Conservation (phyloP, 2,113 vertebrate genomes). For the Neogobius melanostomus region DNA sequence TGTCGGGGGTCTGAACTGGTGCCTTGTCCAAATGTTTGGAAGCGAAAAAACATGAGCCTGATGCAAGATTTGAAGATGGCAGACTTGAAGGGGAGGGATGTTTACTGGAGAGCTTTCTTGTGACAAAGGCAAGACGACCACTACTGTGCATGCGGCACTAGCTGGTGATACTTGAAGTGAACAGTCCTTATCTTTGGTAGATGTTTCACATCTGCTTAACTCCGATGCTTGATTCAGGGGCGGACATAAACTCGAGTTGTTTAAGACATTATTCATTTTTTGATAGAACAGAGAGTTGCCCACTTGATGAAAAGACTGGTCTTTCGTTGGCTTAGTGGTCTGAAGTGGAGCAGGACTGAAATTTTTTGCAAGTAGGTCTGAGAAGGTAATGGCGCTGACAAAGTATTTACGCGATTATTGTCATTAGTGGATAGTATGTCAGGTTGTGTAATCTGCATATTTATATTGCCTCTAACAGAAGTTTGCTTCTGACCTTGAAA, state of each 20-base stretch:
- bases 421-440: background rate
- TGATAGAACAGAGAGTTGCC: background rate
- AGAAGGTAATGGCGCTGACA: background rate
- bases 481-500: background rate
- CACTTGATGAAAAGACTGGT: background rate
- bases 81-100: background rate
- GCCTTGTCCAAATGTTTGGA: background rate
- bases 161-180: slow-evolving; percentile 1
- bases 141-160: slow-evolving; percentile 41
- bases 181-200: background rate
- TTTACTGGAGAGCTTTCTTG: slow-evolving; percentile 5
- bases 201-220: background rate
- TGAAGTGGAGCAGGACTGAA: background rate
- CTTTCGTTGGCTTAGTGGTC: slow-evolving; percentile 4
- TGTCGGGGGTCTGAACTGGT: background rate
- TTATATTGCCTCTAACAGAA: background rate
- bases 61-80: background rate
- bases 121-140: slow-evolving; percentile 63
- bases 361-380: background rate
- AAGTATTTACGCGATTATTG: background rate
- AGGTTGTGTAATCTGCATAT: slow-evolving; percentile 6
- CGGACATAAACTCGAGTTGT: background rate
- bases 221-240: background rate
- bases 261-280: background rate
- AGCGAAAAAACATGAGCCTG: background rate